Evolutionary conservation across 2,113 vertebrate genomes (phyloP), one percentile per base, ranked within the genome.

Genomic region (Odontophorus gujanensis): DNA sequence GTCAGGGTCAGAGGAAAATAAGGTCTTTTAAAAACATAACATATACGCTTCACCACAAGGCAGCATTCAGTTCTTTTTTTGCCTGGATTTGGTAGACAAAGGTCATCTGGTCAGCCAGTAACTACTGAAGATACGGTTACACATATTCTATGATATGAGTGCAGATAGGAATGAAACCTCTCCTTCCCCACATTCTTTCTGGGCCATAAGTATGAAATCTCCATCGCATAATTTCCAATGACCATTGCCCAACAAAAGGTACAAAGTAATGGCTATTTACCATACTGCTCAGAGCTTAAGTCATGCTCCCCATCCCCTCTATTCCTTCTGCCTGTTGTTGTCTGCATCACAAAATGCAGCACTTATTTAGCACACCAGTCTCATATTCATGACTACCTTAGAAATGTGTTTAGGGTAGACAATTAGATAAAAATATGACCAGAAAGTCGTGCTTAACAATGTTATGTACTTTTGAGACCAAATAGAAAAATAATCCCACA

Each of bases 231-330:
- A 80, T 57, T 45, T 2, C 6, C 21, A 45, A 32, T 36, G 66
- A 57, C 3, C 13, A 11, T 21, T 47, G 11, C 15, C 43, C n/a
- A 24, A 66, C 17, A 82, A 76, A 57, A 26, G 7, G 18, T 13
- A 4, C 25, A 34, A 34, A 32, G 30, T 40, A 48, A 36, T 6
- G 22, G 4, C 22, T 57, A 17, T n/a, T 71, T 20, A 21, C 7
- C 51, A 16, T 28, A 5, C 3, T 74, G 24, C 42, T 6, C 19
- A 66, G 22, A 24, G 12, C 40, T 83, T 38, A 86, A 78, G 3
- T 24, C 77, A 18, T 1, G 1, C 40, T n/a, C 32, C 19, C 15
- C 18, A 26, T 28, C 25, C 24, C 21, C 36, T 5, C 32, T 0
- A 45, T 11, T 63, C 68, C 5, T 81, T 71, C 47, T 62, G 4